Conservation (phyloP, 2,888 invertebrate species). For the Drosophila prolongata region DNA sequence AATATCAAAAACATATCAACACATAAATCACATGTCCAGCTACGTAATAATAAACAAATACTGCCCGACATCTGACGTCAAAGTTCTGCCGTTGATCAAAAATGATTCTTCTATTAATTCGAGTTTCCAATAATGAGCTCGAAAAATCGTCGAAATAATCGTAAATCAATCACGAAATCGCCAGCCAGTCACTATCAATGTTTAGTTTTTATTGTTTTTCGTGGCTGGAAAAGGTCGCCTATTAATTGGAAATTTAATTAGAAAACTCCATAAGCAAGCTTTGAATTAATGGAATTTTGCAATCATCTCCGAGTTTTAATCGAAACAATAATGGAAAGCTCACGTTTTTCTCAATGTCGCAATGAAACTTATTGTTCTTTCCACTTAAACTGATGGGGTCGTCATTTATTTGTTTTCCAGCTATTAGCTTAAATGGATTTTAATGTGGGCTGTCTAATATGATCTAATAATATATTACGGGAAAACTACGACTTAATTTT, state of each 20-base stretch:
- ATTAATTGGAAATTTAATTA: constrained; percentile 59
- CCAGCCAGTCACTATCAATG: constrained; percentile 38
- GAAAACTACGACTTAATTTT: neutral
- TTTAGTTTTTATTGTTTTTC: constrained; percentile 40
- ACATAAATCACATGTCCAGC: constrained; percentile 48
- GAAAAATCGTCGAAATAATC: constrained; percentile 24
- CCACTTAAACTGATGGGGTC: neutral
- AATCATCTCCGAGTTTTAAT: constrained; percentile 5
- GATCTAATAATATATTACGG: neutral
- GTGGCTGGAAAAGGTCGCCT: constrained; percentile 53
- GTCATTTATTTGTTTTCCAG: neutral
- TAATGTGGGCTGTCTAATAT: neutral
- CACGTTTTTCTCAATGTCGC: constrained; percentile 11
- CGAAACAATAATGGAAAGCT: constrained; percentile 11
- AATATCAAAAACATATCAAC: constrained; percentile 34
- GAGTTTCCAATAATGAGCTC: neutral
- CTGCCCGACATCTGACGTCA: constrained; percentile 29
- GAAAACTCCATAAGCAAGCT: constrained; percentile 37
- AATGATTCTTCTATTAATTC: neutral
- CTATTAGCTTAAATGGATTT: neutral
- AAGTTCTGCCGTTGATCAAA: neutral
- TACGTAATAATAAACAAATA: constrained; percentile 28
- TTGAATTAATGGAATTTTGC: constrained; percentile 33
- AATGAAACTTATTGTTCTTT: neutral
- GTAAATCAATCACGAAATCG: constrained; percentile 64